Conservation (phyloP, 2,113 vertebrate species). For the Ia io region DNA sequence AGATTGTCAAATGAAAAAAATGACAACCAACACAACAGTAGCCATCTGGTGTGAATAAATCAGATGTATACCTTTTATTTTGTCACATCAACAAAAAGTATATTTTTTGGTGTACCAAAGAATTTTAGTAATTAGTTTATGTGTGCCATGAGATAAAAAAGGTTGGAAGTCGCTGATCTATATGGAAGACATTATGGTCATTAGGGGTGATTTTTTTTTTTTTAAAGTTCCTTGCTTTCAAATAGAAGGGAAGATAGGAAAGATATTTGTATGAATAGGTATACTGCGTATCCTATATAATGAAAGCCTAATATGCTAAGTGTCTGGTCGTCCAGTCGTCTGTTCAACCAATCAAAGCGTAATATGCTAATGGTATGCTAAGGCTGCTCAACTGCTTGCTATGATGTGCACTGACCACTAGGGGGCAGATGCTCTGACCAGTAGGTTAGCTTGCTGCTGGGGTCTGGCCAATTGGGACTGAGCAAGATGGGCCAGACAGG, state of each 20-base stretch:
- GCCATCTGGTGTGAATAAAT: neutral
- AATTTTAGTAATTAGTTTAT: neutral
- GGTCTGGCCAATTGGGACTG: no score
- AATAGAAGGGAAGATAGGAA: neutral
- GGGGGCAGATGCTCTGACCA: no score
- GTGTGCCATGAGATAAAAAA: neutral
- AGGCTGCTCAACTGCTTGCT: no score
- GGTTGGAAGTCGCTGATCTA: neutral
- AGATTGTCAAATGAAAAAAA: neutral
- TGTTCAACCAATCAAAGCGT: no score
- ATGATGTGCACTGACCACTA: no score
- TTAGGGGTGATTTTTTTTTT: neutral
- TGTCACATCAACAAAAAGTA: neutral
- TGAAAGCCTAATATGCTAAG: no score
- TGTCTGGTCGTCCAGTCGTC: no score
- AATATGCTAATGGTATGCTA: no score
- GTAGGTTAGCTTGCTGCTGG: no score
- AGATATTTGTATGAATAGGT: neutral
- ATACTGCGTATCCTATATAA: no score
- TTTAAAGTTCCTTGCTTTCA: slow-evolving; percentile 19
- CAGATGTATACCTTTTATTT: neutral
- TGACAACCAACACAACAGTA: neutral
- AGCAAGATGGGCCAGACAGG: no score
- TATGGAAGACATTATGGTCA: neutral
- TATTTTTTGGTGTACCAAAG: neutral